phyloP scores from a whole-genome alignment of 2,797 vertebrate genomes.

The Sebastiscus tertius region DNA sequence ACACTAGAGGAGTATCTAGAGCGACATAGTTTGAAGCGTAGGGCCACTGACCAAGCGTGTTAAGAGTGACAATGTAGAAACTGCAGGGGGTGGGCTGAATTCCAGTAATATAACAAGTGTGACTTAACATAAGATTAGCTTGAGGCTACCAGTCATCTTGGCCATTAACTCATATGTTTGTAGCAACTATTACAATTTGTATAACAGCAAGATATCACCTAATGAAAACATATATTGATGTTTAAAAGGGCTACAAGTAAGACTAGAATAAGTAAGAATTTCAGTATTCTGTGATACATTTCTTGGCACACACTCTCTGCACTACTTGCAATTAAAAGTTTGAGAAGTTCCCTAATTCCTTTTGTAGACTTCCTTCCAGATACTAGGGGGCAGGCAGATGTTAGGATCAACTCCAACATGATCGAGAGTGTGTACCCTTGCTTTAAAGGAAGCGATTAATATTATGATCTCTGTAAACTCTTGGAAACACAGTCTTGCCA shows the following conservation, averaged over 20 bases:
- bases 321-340: conserved; percentile 52
- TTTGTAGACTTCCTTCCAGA: conserved; percentile 50
- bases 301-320: background rate
- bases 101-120: background rate
- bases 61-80: too few relatives aligned
- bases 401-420: conserved; percentile 58
- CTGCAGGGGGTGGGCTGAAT: background rate
- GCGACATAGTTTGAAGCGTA: too few relatives aligned
- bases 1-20: too few relatives aligned
- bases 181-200: background rate
- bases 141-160: background rate
- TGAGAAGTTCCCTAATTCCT: conserved; percentile 58
- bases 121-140: background rate
- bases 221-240: background rate
- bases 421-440: conserved; percentile 35
- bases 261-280: background rate
- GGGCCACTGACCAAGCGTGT: too few relatives aligned
- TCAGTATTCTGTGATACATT: background rate
- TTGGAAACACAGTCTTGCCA: conserved; percentile 26
- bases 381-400: conserved; percentile 65
- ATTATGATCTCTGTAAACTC: conserved; percentile 50
- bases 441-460: conserved; percentile 51
- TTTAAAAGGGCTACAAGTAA: background rate
- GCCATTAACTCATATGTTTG: background rate
- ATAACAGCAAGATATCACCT: background rate